Conservation (phyloP, 2,888 invertebrate species). For the Thereva unica region DNA sequence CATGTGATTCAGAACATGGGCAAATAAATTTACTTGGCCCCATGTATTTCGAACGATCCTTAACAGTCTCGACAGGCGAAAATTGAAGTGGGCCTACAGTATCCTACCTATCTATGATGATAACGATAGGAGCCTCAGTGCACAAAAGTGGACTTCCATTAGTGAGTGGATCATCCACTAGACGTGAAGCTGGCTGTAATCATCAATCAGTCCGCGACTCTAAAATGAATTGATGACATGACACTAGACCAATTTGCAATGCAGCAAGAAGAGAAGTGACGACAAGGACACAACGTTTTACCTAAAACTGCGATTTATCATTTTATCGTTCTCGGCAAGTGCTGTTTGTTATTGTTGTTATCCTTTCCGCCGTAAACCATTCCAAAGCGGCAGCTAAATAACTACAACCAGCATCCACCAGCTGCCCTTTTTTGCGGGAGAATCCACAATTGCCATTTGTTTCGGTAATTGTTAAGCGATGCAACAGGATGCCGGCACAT, state of each 20-base stretch:
- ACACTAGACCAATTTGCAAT: constrained; percentile 34
- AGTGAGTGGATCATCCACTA: constrained; percentile 19
- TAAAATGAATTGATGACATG: constrained; percentile 41
- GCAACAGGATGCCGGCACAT: constrained; percentile 39
- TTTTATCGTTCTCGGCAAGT: constrained; percentile 31
- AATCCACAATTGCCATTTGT: constrained; percentile 41
- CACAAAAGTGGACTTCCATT: constrained; percentile 31
- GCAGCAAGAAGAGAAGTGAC: constrained; percentile 23
- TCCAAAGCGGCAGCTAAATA: background rate
- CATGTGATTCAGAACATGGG: constrained; percentile 31
- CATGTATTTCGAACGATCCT: constrained; percentile 3
- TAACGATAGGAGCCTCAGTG: background rate
- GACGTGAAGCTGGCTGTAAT: constrained; percentile 13
- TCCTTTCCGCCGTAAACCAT: background rate
- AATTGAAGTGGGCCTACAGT: too few relatives aligned
- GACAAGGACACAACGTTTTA: constrained; percentile 19
- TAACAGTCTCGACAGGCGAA: background rate
- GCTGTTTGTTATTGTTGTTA: constrained; percentile 19
- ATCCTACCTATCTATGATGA: background rate
- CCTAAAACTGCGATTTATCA: constrained; percentile 40
- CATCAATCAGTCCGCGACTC: constrained; percentile 29
- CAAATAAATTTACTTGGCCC: constrained; percentile 15
- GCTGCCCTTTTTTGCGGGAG: constrained; percentile 18
- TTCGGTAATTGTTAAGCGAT: constrained; percentile 43
- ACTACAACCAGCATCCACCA: constrained; percentile 6